These are phyloP conservation scores for Lagopus leucura DNA, from an alignment of 2,113 vertebrate species.

Conservation along the genomic window DNA sequence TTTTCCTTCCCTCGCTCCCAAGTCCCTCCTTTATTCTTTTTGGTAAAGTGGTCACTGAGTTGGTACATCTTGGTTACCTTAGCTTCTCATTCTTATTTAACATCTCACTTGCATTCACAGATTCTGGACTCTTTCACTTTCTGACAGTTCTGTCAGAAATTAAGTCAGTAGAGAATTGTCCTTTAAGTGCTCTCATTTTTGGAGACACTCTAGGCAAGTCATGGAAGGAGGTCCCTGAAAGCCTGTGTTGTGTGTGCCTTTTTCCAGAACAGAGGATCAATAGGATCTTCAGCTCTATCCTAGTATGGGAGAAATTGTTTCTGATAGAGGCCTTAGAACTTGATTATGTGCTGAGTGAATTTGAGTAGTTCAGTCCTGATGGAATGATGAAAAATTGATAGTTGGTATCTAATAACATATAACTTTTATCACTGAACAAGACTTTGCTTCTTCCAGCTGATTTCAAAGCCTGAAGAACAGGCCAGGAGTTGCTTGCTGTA, in stretches of 20 bases:
- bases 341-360: neutral
- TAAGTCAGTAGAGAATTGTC: neutral
- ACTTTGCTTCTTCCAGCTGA: neutral
- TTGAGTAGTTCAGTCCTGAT: neutral
- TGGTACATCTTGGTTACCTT: no score
- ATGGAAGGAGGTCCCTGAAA: neutral
- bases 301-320: neutral
- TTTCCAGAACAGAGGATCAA: neutral
- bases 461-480: neutral
- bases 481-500: neutral
- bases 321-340: neutral
- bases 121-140: neutral
- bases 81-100: neutral
- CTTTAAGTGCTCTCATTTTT: neutral
- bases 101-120: neutral
- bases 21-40: no score
- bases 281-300: neutral
- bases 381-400: neutral
- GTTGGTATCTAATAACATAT: neutral
- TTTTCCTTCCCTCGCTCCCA: neutral
- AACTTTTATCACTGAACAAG: neutral
- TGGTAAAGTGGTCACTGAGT: no score
- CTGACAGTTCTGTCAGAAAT: neutral
- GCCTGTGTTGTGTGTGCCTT: no score
- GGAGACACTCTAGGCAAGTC: neutral